These are phyloP conservation scores for Drosophila grimshawi DNA, from an alignment of 1,140 invertebrate genomes.

Conservation along the genomic window DNA sequence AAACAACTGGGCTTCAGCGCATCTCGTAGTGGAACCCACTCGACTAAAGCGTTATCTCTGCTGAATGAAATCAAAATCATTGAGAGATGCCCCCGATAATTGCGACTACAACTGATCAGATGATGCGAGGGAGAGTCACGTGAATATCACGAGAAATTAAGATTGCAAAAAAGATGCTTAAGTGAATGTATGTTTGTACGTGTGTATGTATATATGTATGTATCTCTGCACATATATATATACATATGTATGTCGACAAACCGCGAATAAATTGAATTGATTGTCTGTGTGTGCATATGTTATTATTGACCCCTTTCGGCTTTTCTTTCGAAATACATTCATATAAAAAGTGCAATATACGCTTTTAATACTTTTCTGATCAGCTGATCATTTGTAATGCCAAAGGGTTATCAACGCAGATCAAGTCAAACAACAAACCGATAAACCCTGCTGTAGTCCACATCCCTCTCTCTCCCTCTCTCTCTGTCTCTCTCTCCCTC, in stretches of 20 bases:
- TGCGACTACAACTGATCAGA: slow-evolving; percentile 1
- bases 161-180: too few species aligned
- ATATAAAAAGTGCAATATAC: not conserved
- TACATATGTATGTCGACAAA: not conserved
- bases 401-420: slow-evolving; percentile 13
- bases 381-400: not conserved
- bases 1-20: too few species aligned
- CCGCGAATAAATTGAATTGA: too few species aligned
- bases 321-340: too few species aligned
- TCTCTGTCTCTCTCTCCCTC: not conserved
- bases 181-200: too few species aligned
- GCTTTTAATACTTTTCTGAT: not conserved
- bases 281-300: too few species aligned
- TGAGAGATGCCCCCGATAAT: slow-evolving; percentile 4
- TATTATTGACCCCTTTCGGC: too few species aligned
- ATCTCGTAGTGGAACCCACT: too few species aligned
- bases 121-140: slow-evolving; percentile 4
- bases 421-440: not conserved
- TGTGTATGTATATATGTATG: not conserved
- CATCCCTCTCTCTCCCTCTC: too few species aligned
- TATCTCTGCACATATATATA: not conserved
- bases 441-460: too few species aligned
- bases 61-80: slow-evolving; percentile 10
- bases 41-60: not conserved
- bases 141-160: slow-evolving; percentile 26